A percentile compares a stretch with the other conserved stretches of the same genome.
phyloP scores from a whole-genome alignment of 2,797 vertebrate genomes.

The Sebastes diploproa region DNA sequence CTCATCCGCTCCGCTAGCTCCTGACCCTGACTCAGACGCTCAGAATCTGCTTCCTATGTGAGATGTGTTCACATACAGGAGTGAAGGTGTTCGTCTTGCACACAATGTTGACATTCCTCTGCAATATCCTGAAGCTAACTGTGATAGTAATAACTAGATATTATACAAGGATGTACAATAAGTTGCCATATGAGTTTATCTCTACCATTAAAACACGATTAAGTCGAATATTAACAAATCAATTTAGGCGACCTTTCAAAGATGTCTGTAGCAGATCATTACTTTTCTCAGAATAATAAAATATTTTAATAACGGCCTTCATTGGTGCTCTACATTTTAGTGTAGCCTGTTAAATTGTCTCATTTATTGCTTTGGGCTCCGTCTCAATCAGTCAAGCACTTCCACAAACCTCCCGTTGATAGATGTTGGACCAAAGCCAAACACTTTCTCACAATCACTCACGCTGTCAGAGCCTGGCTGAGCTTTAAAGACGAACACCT shows the following conservation, averaged over 20 bases:
- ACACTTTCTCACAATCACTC: not conserved
- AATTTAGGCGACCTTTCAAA: not conserved
- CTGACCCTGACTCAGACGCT: conserved; percentile 60
- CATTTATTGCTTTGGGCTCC: conserved; percentile 15
- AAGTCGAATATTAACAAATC: not conserved
- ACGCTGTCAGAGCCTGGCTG: not conserved
- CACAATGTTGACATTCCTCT: not conserved
- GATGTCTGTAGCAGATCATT: not conserved
- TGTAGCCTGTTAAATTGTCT: not conserved
- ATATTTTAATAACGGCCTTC: not conserved
- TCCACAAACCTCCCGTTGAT: conserved; percentile 28
- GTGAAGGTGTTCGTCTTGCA: conserved; percentile 40
- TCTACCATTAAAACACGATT: not conserved
- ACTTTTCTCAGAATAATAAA: not conserved
- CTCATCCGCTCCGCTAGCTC: conserved; percentile 38
- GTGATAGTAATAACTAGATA: not conserved
- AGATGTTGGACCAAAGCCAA: conserved; percentile 27
- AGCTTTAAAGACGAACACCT: conserved; percentile 6
- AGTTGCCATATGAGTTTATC: not conserved
- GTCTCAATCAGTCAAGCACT: conserved; percentile 8
- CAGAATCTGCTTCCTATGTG: conserved; percentile 73
- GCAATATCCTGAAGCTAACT: not conserved
- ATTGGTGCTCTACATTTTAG: not conserved
- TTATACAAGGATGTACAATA: not conserved
- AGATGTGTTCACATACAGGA: conserved; percentile 66